Evolutionary conservation across 2,797 vertebrate species (phyloP).

Genomic region (Syndactyla subalaris): DNA sequence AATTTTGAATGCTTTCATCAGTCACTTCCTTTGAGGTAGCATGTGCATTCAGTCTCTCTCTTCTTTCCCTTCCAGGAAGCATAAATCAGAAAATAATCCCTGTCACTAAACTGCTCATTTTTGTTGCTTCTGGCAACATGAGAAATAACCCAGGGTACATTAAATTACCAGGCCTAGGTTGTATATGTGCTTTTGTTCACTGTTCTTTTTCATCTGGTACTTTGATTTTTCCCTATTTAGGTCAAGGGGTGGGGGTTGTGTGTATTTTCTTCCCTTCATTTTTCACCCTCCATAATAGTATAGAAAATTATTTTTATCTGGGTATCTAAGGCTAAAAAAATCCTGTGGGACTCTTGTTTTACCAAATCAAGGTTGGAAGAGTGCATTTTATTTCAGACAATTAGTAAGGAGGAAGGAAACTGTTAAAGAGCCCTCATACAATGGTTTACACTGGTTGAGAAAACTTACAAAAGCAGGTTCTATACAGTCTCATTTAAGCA

Average conservation of each 20-base stretch:
- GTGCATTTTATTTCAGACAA: neutral
- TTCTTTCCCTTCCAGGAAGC: neutral
- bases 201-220: neutral
- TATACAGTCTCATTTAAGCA: neutral
- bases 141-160: neutral
- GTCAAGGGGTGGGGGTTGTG: fast-evolving
- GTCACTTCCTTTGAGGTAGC: neutral
- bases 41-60: neutral
- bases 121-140: neutral
- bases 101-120: neutral
- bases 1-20: neutral
- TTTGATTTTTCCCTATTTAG: neutral
- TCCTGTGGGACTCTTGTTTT: neutral
- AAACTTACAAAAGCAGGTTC: neutral
- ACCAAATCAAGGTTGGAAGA: neutral
- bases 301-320: neutral
- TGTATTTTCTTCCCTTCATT: fast-evolving
- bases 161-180: neutral
- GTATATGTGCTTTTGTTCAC: neutral
- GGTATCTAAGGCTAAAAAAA: neutral
- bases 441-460: neutral
- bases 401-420: neutral
- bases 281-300: too few relatives aligned
- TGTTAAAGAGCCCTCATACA: neutral
- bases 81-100: neutral